phyloP scores from a whole-genome alignment of 2,888 invertebrate genomes.

The Hoplodrina blanda region DNA sequence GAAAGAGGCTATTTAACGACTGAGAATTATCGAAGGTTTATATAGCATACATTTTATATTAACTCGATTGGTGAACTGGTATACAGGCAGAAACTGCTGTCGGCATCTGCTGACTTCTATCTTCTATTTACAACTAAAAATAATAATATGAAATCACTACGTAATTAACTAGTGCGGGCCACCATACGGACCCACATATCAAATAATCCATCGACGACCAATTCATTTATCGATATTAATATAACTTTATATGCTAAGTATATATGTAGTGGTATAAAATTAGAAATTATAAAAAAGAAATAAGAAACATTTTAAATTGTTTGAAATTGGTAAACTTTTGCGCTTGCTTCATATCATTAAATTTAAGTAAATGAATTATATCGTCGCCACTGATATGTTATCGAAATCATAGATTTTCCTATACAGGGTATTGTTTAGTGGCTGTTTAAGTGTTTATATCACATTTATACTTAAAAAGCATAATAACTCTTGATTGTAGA shows the following conservation, averaged over 20 bases:
- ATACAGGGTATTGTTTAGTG: conserved; percentile 52
- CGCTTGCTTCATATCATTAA: conserved; percentile 89
- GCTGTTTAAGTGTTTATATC: conserved; percentile 42
- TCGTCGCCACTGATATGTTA: conserved; percentile 59
- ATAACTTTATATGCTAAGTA: conserved; percentile 37
- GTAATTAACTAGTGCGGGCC: neutral
- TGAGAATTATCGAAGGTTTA: conserved; percentile 44
- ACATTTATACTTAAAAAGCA: conserved; percentile 2
- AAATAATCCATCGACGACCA: neutral
- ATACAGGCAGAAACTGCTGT: neutral
- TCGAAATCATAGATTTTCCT: conserved; percentile 62
- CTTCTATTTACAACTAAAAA: neutral
- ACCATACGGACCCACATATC: neutral
- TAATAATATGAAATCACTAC: no score
- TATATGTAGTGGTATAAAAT: conserved; percentile 48
- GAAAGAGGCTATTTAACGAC: conserved; percentile 65
- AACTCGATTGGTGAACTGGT: conserved; percentile 19
- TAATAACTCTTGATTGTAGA: conserved; percentile 3
- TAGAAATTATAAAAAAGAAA: conserved; percentile 34
- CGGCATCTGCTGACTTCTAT: neutral
- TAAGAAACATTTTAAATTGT: conserved; percentile 53
- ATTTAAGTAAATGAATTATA: conserved; percentile 78
- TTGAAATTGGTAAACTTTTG: conserved; percentile 72
- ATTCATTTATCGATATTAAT: conserved; percentile 29
- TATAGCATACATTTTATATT: conserved; percentile 31